A percentile compares a stretch with the other conserved stretches of the same genome.
Evolutionary conservation across 2,888 invertebrate genomes (phyloP).

Genomic region (Charanyca ferruginea): DNA sequence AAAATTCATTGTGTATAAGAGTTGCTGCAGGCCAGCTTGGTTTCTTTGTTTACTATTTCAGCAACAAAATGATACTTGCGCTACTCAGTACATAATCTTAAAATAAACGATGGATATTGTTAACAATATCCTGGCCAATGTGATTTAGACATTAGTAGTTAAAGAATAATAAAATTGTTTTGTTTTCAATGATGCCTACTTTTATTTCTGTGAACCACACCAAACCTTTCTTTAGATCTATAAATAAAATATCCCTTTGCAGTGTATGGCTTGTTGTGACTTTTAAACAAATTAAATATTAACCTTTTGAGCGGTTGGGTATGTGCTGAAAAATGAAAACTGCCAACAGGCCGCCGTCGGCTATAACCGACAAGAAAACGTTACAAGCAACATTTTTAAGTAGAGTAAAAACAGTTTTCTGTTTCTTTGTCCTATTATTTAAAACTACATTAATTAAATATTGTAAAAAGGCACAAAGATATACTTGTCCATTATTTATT

Average conservation of each 20-base stretch:
- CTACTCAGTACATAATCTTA: constrained; percentile 10
- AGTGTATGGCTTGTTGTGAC: too few species aligned
- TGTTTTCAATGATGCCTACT: constrained; percentile 49
- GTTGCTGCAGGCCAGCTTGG: not conserved
- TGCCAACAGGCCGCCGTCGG: too few species aligned
- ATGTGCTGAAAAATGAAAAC: too few species aligned
- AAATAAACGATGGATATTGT: constrained; percentile 31
- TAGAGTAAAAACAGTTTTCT: too few species aligned
- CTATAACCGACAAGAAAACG: too few species aligned
- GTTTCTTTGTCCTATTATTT: too few species aligned
- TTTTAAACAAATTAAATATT: too few species aligned
- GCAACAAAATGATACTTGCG: not conserved
- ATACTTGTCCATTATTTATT: too few species aligned
- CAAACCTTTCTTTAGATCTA: not conserved
- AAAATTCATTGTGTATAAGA: not conserved
- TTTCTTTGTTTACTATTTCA: constrained; percentile 4
- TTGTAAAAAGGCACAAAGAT: too few species aligned
- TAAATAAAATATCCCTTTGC: not conserved
- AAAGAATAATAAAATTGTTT: constrained; percentile 64
- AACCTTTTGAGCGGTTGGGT: too few species aligned
- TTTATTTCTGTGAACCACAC: constrained; percentile 27
- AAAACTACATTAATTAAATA: too few species aligned
- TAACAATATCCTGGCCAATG: constrained; percentile 57
- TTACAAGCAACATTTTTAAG: too few species aligned
- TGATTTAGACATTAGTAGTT: constrained; percentile 80